These are phyloP conservation scores for Varanus salvator DNA, from an alignment of 2,113 vertebrate species.

Conservation along the genomic window DNA sequence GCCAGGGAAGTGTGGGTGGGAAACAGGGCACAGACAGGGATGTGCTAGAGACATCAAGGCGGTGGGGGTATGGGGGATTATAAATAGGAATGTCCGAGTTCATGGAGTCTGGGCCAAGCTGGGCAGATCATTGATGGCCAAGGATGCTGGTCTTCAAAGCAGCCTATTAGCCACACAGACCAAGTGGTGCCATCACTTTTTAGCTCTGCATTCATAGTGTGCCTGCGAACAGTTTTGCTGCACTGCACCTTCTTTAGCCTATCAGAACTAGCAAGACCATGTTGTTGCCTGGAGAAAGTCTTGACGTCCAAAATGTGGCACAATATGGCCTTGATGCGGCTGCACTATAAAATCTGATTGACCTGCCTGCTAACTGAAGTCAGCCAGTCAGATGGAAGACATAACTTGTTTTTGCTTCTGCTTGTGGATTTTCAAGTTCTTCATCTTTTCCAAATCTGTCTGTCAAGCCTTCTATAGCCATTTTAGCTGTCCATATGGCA, in stretches of 20 bases:
- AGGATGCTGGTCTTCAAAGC: constrained; percentile 24
- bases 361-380: no score
- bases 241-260: not conserved
- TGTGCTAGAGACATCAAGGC: constrained; percentile 31
- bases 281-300: not conserved
- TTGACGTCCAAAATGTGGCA: not conserved
- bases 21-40: not conserved
- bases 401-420: not conserved
- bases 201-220: constrained; percentile 10
- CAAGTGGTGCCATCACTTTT: not conserved
- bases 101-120: not conserved
- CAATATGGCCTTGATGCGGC: not conserved
- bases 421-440: not conserved
- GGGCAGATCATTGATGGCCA: constrained; percentile 18
- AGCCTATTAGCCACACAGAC: constrained; percentile 18
- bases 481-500: not conserved
- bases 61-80: not conserved
- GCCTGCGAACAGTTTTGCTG: not conserved
- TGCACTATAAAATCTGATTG: not conserved
- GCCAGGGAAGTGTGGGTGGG: not conserved
- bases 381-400: not conserved
- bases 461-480: not conserved
- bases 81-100: constrained; percentile 34
- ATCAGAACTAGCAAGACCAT: not conserved
- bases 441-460: not conserved